A percentile compares a stretch with the other conserved stretches of the same genome.
Evolutionary conservation across 2,888 invertebrate species (phyloP).

Genomic region (Pachliopta kotzebuea): DNA sequence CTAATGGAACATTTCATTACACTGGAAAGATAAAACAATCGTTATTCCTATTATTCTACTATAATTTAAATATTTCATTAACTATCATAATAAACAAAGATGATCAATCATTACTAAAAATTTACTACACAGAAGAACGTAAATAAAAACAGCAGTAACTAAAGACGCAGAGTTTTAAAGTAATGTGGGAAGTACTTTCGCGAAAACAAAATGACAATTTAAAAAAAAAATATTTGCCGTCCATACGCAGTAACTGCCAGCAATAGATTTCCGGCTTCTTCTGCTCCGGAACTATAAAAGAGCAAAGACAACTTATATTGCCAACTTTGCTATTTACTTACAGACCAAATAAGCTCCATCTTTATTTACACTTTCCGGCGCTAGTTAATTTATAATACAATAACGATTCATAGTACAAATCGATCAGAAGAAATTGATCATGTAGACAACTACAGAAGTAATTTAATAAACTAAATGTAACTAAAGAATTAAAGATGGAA

Average conservation of each 20-base stretch:
- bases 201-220: constrained; percentile 3
- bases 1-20: too few species aligned
- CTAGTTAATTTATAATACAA: neutral
- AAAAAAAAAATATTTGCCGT: neutral
- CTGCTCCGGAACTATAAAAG: constrained; percentile 21
- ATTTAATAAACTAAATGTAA: too few species aligned
- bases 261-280: constrained; percentile 20
- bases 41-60: too few species aligned
- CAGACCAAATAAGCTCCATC: neutral
- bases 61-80: too few species aligned
- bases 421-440: too few species aligned
- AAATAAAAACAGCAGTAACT: neutral
- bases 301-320: constrained; percentile 8
- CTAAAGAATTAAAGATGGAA: too few species aligned
- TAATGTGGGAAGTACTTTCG: neutral
- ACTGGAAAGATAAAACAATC: too few species aligned
- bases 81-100: too few species aligned
- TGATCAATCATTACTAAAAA: too few species aligned
- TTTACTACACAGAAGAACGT: neutral
- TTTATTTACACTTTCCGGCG: neutral
- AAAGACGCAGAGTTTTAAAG: neutral
- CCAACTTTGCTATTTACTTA: constrained; percentile 4
- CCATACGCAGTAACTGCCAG: constrained; percentile 11
- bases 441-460: too few species aligned
- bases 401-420: neutral